Base-by-base conservation (phyloP, 2,888 invertebrate genomes). In the Hoplodrina ambigua region DNA sequence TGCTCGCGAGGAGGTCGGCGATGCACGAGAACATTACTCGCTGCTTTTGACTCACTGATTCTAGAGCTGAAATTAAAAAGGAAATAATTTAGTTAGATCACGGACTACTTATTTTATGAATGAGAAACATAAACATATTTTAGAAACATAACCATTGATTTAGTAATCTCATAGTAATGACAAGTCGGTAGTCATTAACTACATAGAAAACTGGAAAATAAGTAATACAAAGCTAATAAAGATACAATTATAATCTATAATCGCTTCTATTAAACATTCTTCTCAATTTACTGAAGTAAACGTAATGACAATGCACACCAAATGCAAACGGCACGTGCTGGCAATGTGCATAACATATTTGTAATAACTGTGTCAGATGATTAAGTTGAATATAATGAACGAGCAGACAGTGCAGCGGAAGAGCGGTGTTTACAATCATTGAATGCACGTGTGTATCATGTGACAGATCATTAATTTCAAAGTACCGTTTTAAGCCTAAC, bases 21-120 rank as follows among this genome's bases (percentile, higher is more conserved):
- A 94, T 89, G 75, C 95, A 95, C 0, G 95, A 94, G 83, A 92
- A 96, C 20, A 91, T 86, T 53, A 95, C 95, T n/a, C 95, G 91
- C 7, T 88, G 91, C 60, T 93, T 90, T 72, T 94, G 95, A 64
- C 91, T 94, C 6, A 96, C 95, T 46, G 92, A 87, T 81, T 96
- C 95, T 17, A 96, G 73, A 4, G 95, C 95, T 96, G 89, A 4
- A 90, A 86, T n/a, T 41, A 41, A 4, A 46, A 46, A 54, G 7
- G 10, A 44, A 8, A 30, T 8, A 17, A 30, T 33, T 37, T 49
- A 4, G 46, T 57, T 41, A 62, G 1, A 49, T 10, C 20, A 30
- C 10, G 15, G 20, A 46, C 17, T 46, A 17, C 11, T 44, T 15
- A 5, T 15, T 44, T 44, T 44, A 44, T 15, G 44, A 44, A 8